These are phyloP conservation scores for Zosterops borbonicus DNA, from an alignment of 2,113 vertebrate species.

Conservation along the genomic window DNA sequence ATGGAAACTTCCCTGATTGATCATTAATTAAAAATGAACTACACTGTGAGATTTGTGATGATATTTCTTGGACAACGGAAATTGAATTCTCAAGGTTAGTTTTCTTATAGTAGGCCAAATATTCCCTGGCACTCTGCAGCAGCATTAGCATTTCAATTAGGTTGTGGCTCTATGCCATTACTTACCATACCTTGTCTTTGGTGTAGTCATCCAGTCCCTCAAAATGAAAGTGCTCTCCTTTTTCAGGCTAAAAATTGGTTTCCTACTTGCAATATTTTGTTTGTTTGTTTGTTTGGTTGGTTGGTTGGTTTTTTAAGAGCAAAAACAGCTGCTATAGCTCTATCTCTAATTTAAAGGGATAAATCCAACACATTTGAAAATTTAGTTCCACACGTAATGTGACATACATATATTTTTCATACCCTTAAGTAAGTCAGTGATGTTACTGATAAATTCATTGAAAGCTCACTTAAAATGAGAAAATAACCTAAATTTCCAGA, in stretches of 20 bases:
- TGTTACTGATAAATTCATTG: background rate
- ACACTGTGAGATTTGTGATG: background rate
- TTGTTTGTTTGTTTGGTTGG: too few relatives aligned
- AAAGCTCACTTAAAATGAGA: background rate
- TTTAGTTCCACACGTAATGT: background rate
- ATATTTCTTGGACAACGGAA: slow-evolving; percentile 42
- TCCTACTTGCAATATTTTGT: background rate
- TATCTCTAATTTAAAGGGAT: background rate
- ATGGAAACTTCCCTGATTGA: slow-evolving; percentile 51
- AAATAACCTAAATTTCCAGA: background rate
- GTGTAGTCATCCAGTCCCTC: background rate
- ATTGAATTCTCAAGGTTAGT: slow-evolving; percentile 19
- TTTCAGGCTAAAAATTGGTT: background rate
- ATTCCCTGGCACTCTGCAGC: slow-evolving; percentile 16
- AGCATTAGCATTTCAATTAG: slow-evolving; percentile 58
- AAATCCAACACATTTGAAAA: background rate
- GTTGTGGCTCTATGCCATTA: background rate
- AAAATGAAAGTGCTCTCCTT: background rate
- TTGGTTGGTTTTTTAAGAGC: background rate
- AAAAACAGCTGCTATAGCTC: background rate
- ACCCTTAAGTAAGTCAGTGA: background rate
- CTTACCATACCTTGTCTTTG: background rate
- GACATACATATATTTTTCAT: background rate
- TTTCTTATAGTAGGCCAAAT: slow-evolving; percentile 27
- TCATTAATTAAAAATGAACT: slow-evolving; percentile 49